A percentile compares a stretch with the other conserved stretches of the same genome.
Conservation (phyloP, 2,888 invertebrate species). For the Argyra leucocephala region DNA sequence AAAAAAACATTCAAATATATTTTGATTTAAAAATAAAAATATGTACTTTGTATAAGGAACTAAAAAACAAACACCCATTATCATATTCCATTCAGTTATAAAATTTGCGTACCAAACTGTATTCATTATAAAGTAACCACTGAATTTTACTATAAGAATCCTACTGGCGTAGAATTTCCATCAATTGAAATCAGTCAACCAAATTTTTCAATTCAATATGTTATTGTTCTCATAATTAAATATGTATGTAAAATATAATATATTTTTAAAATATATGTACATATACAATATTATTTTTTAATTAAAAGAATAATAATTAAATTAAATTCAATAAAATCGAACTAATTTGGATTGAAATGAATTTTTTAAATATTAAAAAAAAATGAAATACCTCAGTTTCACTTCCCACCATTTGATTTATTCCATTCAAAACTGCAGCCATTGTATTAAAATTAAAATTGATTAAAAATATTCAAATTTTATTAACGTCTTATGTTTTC, state of each 20-base stretch:
- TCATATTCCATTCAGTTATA: no score
- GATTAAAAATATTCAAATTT: background rate
- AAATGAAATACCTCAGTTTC: background rate
- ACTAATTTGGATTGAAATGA: no score
- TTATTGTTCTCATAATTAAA: background rate
- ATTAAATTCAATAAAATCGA: background rate
- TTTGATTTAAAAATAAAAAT: no score
- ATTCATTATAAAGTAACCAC: background rate
- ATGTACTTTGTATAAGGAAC: no score
- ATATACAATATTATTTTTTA: background rate
- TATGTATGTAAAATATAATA: background rate
- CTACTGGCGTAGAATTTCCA: no score
- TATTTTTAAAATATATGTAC: background rate
- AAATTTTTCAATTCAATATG: background rate
- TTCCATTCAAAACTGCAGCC: background rate
- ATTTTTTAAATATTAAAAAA: no score
- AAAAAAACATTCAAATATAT: no score
- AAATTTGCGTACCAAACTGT: no score
- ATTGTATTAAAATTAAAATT: background rate
- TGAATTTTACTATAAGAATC: background rate
- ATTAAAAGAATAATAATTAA: background rate
- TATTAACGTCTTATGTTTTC: background rate
- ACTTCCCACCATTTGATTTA: background rate
- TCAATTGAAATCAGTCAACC: background rate
- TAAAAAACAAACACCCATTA: no score